Base-by-base conservation (phyloP, 2,113 vertebrate genomes). In the Lophotis ruficrista region DNA sequence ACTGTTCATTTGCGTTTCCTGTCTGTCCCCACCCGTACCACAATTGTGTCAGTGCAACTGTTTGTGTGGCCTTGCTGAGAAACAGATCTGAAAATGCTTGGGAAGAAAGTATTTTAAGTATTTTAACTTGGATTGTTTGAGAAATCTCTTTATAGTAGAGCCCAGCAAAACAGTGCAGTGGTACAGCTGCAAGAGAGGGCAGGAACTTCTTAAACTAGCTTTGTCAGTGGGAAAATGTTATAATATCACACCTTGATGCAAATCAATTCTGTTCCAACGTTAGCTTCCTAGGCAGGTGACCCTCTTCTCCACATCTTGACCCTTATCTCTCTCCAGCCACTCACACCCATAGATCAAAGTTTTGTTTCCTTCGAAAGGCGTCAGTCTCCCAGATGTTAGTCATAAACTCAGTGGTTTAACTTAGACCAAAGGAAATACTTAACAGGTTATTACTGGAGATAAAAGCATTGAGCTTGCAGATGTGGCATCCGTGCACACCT, bases 41-140 rank as follows among this genome's bases (percentile, higher is more conserved):
- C 87, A 94, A 1, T 43, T 84, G 35, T 95, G 87, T 93, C 83
- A 91, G 38, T 1, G 1, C 73, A 82, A 47, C 87, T 68, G 43
- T 94, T 82, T 87, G 80, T 94, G 94, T 91, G 91, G 83, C 51
- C 57, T 84, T 53, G 56, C 80, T 84, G 43, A 71, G 65, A 87
- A 93, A 84, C 65, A 69, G 65, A 87, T 82, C 69, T 92, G 65
- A 95, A 94, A 87, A 68, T 41, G 56, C 48, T 87, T 79, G 61
- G 60, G 35, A 68, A 94, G 33, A 78, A 92, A 92, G 19, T 60
- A 89, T 92, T 79, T 75, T 20, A 85, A 76, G 48, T 72, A 76
- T 90, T 93, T 81, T 69, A 47, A 66, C 79, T 78, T 72, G 20
- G 27, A 66, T 82, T 81, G 53, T 94, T 92, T 93, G 65, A 82